Conservation (phyloP, 2,113 vertebrate species). For the Corvus cornix region DNA sequence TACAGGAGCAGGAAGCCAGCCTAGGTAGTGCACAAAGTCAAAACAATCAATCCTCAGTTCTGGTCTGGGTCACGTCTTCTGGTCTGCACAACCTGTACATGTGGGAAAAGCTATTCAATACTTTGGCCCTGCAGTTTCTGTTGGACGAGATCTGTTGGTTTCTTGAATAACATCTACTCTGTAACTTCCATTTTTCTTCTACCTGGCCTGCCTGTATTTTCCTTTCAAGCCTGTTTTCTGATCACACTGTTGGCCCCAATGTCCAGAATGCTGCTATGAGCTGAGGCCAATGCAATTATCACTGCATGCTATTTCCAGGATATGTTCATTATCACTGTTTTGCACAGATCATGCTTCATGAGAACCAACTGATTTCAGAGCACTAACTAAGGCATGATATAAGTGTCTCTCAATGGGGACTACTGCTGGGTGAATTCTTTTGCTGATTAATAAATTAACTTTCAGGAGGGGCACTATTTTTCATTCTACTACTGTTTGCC, state of each 20-base stretch:
- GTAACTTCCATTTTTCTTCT: neutral
- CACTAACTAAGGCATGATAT: neutral
- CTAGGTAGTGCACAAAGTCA: neutral
- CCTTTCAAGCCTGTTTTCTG: neutral
- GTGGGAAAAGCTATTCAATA: neutral
- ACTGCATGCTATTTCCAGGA: neutral
- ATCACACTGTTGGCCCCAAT: neutral
- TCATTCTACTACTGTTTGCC: neutral
- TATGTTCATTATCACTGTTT: constrained; percentile 10
- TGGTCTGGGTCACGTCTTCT: neutral
- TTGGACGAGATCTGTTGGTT: neutral
- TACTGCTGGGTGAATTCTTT: neutral
- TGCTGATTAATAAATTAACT: constrained; percentile 7
- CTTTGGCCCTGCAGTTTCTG: neutral
- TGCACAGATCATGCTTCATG: neutral
- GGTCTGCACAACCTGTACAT: fast-evolving
- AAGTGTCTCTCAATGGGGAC: neutral
- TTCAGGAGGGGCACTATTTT: neutral
- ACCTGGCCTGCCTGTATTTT: neutral
- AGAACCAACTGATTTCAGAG: constrained; percentile 23
- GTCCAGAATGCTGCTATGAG: neutral
- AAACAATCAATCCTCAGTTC: neutral
- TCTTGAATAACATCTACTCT: neutral
- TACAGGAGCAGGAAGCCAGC: neutral
- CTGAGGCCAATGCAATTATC: neutral